These are phyloP conservation scores for Varanus salvator DNA, from an alignment of 2,113 vertebrate genomes.

Conservation along the genomic window DNA sequence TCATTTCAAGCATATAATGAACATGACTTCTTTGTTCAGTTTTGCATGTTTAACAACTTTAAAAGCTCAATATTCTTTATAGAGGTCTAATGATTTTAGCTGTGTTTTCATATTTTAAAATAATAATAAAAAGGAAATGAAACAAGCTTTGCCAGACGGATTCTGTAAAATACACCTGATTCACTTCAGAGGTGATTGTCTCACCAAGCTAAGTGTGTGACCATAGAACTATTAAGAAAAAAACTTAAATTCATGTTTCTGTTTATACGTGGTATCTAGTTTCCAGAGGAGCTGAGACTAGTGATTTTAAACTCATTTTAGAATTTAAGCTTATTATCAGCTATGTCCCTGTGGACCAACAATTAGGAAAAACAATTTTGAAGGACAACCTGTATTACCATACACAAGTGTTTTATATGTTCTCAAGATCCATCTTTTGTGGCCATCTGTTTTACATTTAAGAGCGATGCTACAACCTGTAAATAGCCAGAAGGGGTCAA, in stretches of 20 bases:
- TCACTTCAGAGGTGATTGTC: conserved; percentile 72
- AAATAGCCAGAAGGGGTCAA: not conserved
- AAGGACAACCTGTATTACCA: conserved; percentile 71
- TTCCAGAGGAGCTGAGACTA: conserved; percentile 76
- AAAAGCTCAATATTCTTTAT: conserved; percentile 53
- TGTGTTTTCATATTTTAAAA: conserved; percentile 55
- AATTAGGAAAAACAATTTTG: conserved; percentile 78
- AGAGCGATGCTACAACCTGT: not conserved
- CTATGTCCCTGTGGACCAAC: conserved; percentile 74
- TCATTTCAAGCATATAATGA: conserved; percentile 72
- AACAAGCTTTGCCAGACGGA: conserved; percentile 68
- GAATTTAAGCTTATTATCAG: conserved; percentile 83
- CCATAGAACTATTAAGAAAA: conserved; percentile 74
- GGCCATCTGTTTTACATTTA: conserved; percentile 39
- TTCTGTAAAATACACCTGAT: conserved; percentile 73
- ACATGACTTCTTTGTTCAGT: conserved; percentile 52
- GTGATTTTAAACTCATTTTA: conserved; percentile 82
- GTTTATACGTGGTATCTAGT: conserved; percentile 79
- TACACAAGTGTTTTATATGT: conserved; percentile 46
- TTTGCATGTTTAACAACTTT: conserved; percentile 52
- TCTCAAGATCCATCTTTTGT: conserved; percentile 32
- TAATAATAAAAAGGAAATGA: conserved; percentile 68
- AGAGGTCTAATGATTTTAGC: conserved; percentile 57
- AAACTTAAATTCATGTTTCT: conserved; percentile 78
- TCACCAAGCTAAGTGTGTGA: conserved; percentile 68